Base-by-base conservation (phyloP, 2,797 vertebrate genomes). In the Pelobates cultripes region DNA sequence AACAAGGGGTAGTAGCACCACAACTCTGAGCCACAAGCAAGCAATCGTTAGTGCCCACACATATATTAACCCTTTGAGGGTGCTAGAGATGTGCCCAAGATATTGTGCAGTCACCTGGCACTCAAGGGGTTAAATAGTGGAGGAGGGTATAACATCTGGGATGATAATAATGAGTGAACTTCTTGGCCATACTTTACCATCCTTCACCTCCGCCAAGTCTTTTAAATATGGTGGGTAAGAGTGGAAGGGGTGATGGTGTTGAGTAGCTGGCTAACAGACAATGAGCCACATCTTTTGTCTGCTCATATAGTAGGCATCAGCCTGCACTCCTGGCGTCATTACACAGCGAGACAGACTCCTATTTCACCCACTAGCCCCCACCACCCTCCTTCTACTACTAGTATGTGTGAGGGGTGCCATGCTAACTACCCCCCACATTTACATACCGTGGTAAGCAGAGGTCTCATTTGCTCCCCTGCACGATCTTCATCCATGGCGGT, bases 401-500 rank as follows among this genome's bases (percentile, higher is more conserved):
- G 10, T 51, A 10, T 5, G 47, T 5, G 47, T 51, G 47, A 5
- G 47, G 47, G 47, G 10, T 51, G 2, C 47, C 47, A 10, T 5
- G 47, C 47, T 13, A 12, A 14, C 13, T 57, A 8, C n/a, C 42
- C 28, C 45, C 47, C 47, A 1, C 44, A 14, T n/a, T 42, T 10
- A 10, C 71, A 42, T 91, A 93, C 92, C 92, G 91, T 89, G 70
- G 92, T 93, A 82, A 93, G 91, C 70, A 93, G 88, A 86, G 92
- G 92, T 90, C 92, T 88, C 92, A 93, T 93, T 88, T 93, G 92
- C 85, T 93, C 92, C 81, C 90, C 90, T 45, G 89, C 86, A 67
- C 91, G 88, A 69, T 93, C 91, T 64, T 91, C 91, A 87, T 93
- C 91, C 92, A 93, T 93, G 87, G 88, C 86, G 77, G 78, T 77